Conservation (phyloP, 2,113 vertebrate genomes). For the Oryzias celebensis region DNA sequence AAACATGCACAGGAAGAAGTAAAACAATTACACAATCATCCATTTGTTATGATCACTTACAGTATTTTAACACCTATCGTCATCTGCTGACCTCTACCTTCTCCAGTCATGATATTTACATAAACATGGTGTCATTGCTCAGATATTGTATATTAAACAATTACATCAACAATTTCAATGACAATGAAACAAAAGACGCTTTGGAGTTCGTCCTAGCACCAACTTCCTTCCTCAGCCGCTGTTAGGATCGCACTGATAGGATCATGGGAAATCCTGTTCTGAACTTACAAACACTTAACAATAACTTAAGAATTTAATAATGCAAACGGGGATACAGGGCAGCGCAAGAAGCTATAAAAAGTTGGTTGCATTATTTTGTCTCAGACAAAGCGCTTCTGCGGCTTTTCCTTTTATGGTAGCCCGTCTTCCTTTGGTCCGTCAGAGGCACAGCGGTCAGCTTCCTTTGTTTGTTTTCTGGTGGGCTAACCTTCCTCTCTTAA, state of each 20-base stretch:
- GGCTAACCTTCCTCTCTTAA: constrained; percentile 36
- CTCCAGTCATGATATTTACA: constrained; percentile 17
- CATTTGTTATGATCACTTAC: too few relatives aligned
- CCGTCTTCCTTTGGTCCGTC: constrained; percentile 18
- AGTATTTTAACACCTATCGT: neutral
- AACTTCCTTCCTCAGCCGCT: constrained; percentile 60
- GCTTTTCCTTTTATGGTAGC: constrained; percentile 59
- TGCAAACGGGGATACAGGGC: constrained; percentile 34
- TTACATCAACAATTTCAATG: constrained; percentile 42
- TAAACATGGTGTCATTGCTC: constrained; percentile 10
- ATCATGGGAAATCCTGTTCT: constrained; percentile 66
- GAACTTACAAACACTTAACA: constrained; percentile 31
- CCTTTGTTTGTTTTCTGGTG: constrained; percentile 59
- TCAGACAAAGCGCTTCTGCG: constrained; percentile 24
- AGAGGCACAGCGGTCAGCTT: constrained; percentile 40
- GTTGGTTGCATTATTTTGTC: constrained; percentile 40
- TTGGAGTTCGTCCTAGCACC: constrained; percentile 37
- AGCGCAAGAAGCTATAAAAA: constrained; percentile 50
- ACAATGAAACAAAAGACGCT: constrained; percentile 44
- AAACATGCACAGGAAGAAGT: too few relatives aligned
- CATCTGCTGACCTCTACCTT: constrained; percentile 15
- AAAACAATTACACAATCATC: too few relatives aligned
- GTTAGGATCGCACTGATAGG: constrained; percentile 14
- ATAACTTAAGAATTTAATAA: constrained; percentile 57
- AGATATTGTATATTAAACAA: constrained; percentile 23